Evolutionary conservation across 1,140 invertebrate species (phyloP), one percentile per base, ranked within the genome.

Genomic region (Charaxes varanes): DNA sequence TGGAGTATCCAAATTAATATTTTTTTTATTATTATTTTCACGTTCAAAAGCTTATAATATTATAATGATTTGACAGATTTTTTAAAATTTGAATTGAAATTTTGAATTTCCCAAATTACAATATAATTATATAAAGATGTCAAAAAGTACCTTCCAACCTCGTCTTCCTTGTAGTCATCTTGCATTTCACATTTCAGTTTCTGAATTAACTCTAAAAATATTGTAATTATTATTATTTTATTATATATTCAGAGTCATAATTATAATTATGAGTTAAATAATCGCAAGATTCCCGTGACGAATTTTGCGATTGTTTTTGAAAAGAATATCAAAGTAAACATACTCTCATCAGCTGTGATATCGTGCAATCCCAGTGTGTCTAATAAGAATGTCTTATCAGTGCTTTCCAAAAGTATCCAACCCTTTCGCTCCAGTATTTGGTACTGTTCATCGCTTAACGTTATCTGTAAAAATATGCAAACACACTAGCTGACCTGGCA

Each of bases 371-470:
- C 76, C 10, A 61, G 45, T 14, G 62, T 57, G 30, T 82, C 60
- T 27, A 82, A 53, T n/a, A 80, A 44, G 62, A 58, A 82, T 37
- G 68, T 59, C 59, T 74, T 80, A 11, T 77, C 67, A 53, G 61
- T 74, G 10, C 52, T 59, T 40, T 83, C 68, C 13, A 83, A 43
- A 16, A 78, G 36, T n/a, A 80, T 62, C 76, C 71, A 80, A 3
- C 78, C 78, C 36, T 78, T 82, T 36, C 65, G 44, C 45, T 80
- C 62, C 24, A 82, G 38, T 32, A 53, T 43, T 23, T 67, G 63
- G 49, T 71, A 82, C 31, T 79, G 74, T 27, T 73, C 72, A 62
- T 76, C 71, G 50, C 45, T 70, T 38, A 82, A 36, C 17, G 72
- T 77, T 48, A 82, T 71, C 78, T 82, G 46, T 34, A 71, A 49